A percentile compares a stretch with the other conserved stretches of the same genome.
Conservation (phyloP, 2,797 vertebrate species). For the Pseudochromis fuscus region DNA sequence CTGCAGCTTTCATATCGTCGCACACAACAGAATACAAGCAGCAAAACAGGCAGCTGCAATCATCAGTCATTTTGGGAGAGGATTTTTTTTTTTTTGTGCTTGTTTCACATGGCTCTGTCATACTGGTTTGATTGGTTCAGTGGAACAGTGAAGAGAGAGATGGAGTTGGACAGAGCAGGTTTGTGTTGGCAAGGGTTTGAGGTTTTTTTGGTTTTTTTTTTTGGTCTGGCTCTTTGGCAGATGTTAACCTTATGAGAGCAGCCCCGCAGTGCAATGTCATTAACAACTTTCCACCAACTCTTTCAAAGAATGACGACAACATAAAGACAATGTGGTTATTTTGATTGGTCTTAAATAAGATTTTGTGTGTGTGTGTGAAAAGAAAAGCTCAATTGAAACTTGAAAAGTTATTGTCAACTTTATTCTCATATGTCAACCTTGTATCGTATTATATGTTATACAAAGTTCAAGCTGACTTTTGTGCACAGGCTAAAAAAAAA, state of each 20-base stretch:
- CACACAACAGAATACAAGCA: slow-evolving; percentile 33
- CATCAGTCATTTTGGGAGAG: slow-evolving; percentile 16
- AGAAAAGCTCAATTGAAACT: no score
- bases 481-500: no score
- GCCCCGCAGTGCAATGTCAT: slow-evolving; percentile 14
- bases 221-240: neutral
- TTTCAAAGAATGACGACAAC: neutral
- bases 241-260: slow-evolving; percentile 6
- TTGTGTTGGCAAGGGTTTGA: slow-evolving; percentile 35
- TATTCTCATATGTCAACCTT: no score
- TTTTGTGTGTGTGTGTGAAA: no score
- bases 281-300: slow-evolving; percentile 4
- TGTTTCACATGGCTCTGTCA: neutral
- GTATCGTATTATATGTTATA: no score
- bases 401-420: no score
- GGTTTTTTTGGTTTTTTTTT: slow-evolving; percentile 12
- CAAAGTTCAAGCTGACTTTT: no score
- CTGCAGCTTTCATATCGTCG: slow-evolving; percentile 37
- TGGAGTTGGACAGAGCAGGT: slow-evolving; percentile 5
- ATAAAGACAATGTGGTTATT: neutral
- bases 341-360: neutral
- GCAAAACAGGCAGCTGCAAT: slow-evolving; percentile 20
- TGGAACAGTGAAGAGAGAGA: slow-evolving; percentile 24
- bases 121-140: slow-evolving; percentile 12
- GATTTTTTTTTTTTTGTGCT: slow-evolving; percentile 3